A percentile compares a stretch with the other conserved stretches of the same genome.
Conservation (phyloP, 1,140 invertebrate species). For the Coboldia fuscipes region DNA sequence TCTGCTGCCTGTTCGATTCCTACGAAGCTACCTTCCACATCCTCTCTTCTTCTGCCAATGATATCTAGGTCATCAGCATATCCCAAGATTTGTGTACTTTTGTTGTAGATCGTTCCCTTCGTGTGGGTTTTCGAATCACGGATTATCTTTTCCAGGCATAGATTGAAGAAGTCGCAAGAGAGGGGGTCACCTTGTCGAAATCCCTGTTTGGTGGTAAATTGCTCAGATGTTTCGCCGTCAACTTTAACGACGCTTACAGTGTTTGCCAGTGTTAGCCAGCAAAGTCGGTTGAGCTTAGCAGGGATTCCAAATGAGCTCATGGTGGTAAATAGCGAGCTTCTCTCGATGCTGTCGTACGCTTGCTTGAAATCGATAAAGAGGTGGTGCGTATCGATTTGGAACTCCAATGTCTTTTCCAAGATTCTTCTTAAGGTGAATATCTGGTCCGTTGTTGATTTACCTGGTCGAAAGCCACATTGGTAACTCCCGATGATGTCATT, state of each 20-base stretch:
- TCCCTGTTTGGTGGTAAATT: slow-evolving; percentile 3
- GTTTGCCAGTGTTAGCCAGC: slow-evolving; percentile 3
- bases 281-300: slow-evolving; percentile 2
- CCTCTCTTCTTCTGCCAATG: slow-evolving; percentile 1
- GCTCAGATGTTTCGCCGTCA: neutral
- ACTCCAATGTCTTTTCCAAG: slow-evolving; percentile 4
- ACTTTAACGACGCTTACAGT: slow-evolving; percentile 1
- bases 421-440: slow-evolving; percentile 5
- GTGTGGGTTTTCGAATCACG: neutral
- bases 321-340: neutral
- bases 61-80: slow-evolving; percentile 6
- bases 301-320: slow-evolving; percentile 2
- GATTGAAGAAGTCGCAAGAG: slow-evolving; percentile 5
- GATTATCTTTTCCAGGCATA: slow-evolving; percentile 4
- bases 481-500: too few species aligned
- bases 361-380: slow-evolving; percentile 7
- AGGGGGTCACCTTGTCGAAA: slow-evolving; percentile 6
- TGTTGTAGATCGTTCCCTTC: neutral
- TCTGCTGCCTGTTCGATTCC: neutral
- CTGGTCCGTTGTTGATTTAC: slow-evolving; percentile 6
- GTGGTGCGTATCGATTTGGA: slow-evolving; percentile 4
- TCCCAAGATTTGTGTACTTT: slow-evolving; percentile 1
- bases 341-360: slow-evolving; percentile 7
- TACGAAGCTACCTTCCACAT: neutral
- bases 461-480: too few species aligned